phyloP scores from a whole-genome alignment of 2,888 invertebrate species.

The Torymus tubicola region DNA sequence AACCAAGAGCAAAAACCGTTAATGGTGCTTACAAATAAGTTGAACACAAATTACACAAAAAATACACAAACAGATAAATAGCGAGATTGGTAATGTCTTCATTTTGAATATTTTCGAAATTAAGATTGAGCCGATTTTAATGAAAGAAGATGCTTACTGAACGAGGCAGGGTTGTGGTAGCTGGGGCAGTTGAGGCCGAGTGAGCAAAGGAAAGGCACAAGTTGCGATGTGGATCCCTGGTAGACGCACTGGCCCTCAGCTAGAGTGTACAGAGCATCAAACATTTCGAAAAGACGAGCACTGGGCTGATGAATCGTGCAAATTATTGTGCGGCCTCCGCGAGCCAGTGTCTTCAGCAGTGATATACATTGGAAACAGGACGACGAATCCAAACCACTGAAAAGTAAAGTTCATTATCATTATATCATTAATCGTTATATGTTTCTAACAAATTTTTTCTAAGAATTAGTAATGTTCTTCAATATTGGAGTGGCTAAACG shows the following conservation, averaged over 20 bases:
- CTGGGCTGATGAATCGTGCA: slow-evolving; percentile 98
- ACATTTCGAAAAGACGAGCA: slow-evolving; percentile 97
- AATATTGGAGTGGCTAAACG: background rate
- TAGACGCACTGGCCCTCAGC: slow-evolving; percentile 97
- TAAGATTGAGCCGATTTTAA: no score
- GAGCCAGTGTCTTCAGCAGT: slow-evolving; percentile 90
- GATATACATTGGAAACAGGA: slow-evolving; percentile 97
- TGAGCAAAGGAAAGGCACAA: slow-evolving; percentile 89
- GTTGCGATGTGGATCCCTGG: slow-evolving; percentile 90
- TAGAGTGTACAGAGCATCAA: slow-evolving; percentile 94
- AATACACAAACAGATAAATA: no score
- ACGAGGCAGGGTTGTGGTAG: slow-evolving; percentile 98
- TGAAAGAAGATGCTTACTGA: slow-evolving; percentile 78
- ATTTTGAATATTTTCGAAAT: no score
- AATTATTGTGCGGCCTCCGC: slow-evolving; percentile 94
- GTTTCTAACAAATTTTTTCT: no score
- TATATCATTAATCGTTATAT: no score
- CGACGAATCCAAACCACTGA: slow-evolving; percentile 94
- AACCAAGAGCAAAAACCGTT: no score
- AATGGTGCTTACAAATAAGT: no score
- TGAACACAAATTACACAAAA: no score
- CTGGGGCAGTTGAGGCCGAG: slow-evolving; percentile 93
- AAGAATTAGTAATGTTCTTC: no score
- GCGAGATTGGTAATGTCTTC: no score
- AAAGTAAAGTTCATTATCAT: slow-evolving; percentile 51